Evolutionary conservation across 2,797 vertebrate genomes (phyloP), one percentile per base, ranked within the genome.

Genomic region (Gymnodraco acuticeps): DNA sequence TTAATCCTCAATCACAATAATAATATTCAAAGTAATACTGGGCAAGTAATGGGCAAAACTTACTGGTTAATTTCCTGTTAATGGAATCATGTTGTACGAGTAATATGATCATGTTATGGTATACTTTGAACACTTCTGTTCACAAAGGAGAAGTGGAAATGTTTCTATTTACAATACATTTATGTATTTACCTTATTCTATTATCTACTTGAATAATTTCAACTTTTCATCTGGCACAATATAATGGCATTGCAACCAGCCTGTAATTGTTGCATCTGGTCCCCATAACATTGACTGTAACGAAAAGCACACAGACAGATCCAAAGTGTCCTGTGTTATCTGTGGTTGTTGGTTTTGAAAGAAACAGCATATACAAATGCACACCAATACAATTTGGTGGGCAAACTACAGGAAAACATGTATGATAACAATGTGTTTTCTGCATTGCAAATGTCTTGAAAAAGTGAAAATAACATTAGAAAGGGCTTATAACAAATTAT

Each of bases 331-430:
- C 56, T 59, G 56, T 43, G 41, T 19, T 43, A 43, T 43, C 7
- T 15, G 14, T 43, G 41, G 41, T 59, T 7, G 56, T 15, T 59
- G 56, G 10, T 59, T 59, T 59, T 20, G 3, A 33, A 4, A 60
- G 33, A 47, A 5, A 11, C 13, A 48, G 43, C 2, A 13, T 62
- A 15, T 38, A 19, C 54, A 55, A 43, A 51, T 59, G 9, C 33
- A 50, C 31, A 51, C 16, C 5, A 2, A 53, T 33, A 14, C 12
- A 31, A 54, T 65, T 53, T 53, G 48, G 59, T 55, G 46, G 5
- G 43, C 50, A 72, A 20, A 72, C 10, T 47, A 56, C 4, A 71
- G 31, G 31, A 64, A 51, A 55, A 31, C 53, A 16, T 27, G 23
- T 27, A 17, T 3, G 10, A 4, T 31, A 46, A 10, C 52, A n/a